Conservation (phyloP, 1,140 invertebrate genomes). For the Brachionus calyciflorus region DNA sequence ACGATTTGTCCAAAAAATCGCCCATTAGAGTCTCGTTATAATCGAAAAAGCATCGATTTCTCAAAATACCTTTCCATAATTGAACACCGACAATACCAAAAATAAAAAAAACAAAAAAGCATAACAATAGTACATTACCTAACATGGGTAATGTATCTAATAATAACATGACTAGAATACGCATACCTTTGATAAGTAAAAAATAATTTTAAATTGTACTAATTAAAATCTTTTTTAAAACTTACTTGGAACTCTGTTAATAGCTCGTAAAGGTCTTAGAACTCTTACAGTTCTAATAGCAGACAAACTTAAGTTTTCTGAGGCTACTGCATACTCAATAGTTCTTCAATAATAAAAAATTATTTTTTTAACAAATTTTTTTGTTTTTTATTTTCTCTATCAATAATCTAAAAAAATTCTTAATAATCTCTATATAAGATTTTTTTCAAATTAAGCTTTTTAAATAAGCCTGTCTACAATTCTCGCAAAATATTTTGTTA, state of each 20-base stretch:
- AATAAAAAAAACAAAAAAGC: constrained; percentile 99
- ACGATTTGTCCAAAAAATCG: constrained; percentile 31
- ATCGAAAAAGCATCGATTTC: constrained; percentile 79
- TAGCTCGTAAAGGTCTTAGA: constrained; percentile 86
- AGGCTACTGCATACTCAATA: constrained; percentile 85
- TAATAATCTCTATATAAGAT: too few relatives aligned
- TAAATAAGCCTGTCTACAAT: too few relatives aligned
- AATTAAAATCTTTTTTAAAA: constrained; percentile 63
- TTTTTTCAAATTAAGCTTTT: too few relatives aligned
- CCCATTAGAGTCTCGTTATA: constrained; percentile 22
- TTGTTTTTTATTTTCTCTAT: too few relatives aligned
- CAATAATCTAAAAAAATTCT: too few relatives aligned
- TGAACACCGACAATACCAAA: constrained; percentile 99
- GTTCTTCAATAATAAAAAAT: constrained; percentile 67
- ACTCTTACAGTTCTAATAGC: constrained; percentile 96
- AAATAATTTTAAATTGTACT: constrained; percentile 65
- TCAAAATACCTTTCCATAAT: constrained; percentile 91
- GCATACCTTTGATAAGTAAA: constrained; percentile 68
- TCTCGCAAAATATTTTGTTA: too few relatives aligned
- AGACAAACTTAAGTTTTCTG: constrained; percentile 95
- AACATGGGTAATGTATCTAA: constrained; percentile 97
- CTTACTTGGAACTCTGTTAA: constrained; percentile 94
- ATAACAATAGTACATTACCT: constrained; percentile 93
- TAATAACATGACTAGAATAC: constrained; percentile 95
- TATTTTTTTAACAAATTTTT: not conserved